These are phyloP conservation scores for Agriopis leucophaearia DNA, from an alignment of 2,888 invertebrate genomes.

Conservation along the genomic window DNA sequence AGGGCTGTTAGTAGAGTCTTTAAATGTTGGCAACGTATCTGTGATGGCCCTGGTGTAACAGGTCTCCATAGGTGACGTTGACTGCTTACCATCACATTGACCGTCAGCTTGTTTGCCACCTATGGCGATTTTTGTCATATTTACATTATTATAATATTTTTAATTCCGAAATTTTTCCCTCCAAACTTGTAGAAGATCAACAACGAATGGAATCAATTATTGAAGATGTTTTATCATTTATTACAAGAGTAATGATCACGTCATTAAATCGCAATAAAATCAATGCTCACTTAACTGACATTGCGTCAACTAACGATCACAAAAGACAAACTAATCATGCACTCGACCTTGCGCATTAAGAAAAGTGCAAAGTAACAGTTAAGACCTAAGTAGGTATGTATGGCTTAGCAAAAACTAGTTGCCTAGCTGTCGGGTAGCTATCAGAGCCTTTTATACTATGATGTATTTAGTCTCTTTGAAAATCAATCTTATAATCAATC, in stretches of 20 bases:
- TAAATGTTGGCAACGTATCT: no score
- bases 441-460: constrained; percentile 16
- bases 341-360: constrained; percentile 31
- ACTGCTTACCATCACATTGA: no score
- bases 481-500: no score
- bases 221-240: neutral
- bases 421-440: constrained; percentile 2
- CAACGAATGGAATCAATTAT: no score
- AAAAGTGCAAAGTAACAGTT: constrained; percentile 30
- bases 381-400: neutral
- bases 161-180: no score
- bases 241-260: neutral
- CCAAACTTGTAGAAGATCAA: no score
- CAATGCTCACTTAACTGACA: constrained; percentile 15
- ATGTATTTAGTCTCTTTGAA: neutral
- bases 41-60: no score
- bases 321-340: constrained; percentile 30
- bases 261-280: constrained; percentile 20
- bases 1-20: no score
- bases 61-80: no score
- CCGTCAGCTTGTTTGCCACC: no score
- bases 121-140: no score
- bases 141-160: no score
- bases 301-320: constrained; percentile 25
- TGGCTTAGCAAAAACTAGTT: constrained; percentile 13